A percentile compares a stretch with the other conserved stretches of the same genome.
Conservation (phyloP, 1,140 invertebrate genomes). For the Subanguina moxae region DNA sequence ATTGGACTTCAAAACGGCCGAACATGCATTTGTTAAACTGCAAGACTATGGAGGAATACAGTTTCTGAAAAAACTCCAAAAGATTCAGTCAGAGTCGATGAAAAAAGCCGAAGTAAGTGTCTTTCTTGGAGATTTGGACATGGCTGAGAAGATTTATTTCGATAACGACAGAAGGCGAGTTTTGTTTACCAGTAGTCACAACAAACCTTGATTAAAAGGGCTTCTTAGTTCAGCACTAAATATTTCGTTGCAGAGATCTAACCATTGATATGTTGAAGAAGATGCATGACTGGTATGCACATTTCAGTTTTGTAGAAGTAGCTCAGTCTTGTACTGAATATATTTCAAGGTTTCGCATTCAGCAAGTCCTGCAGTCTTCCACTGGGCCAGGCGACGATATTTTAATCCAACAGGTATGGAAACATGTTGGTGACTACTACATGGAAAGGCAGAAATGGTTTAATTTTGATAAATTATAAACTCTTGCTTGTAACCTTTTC, state of each 20-base stretch:
- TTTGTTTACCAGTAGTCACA: not conserved
- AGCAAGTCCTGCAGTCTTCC: constrained; percentile 68
- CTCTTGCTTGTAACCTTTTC: not conserved
- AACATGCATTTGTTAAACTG: constrained; percentile 87
- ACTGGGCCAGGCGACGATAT: constrained; percentile 71
- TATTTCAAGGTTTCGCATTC: constrained; percentile 15
- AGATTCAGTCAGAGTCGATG: constrained; percentile 76
- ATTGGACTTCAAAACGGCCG: constrained; percentile 81
- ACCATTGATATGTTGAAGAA: constrained; percentile 81
- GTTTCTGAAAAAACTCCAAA: constrained; percentile 79
- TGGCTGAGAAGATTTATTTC: constrained; percentile 85
- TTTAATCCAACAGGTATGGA: constrained; percentile 78
- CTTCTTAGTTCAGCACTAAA: too few species aligned
- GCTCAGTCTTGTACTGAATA: too few species aligned
- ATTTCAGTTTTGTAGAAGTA: constrained; percentile 62
- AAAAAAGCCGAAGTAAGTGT: constrained; percentile 82
- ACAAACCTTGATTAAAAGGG: too few species aligned
- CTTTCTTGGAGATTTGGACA: constrained; percentile 87
- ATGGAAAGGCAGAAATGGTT: constrained; percentile 82
- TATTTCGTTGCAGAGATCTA: constrained; percentile 71
- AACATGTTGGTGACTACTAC: constrained; percentile 84
- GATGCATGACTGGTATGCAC: constrained; percentile 75
- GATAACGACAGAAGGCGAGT: constrained; percentile 78
- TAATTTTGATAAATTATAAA: not conserved
- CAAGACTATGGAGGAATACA: constrained; percentile 76